Evolutionary conservation across 2,797 vertebrate species (phyloP).

Genomic region (Acipenser oxyrinchus): DNA sequence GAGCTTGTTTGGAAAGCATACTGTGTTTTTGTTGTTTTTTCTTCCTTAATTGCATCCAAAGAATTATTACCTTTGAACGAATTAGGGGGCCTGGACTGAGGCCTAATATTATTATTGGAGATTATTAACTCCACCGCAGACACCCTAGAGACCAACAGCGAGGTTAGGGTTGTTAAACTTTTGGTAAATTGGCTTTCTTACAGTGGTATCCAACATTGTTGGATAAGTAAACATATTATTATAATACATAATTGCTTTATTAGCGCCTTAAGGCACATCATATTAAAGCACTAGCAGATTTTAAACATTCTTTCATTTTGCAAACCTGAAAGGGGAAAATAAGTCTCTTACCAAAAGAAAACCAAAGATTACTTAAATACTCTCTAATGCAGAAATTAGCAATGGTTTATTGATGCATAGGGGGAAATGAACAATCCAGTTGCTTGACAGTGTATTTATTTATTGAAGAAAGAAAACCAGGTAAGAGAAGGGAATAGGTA

Average conservation of each 20-base stretch:
- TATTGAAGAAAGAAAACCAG: too few species aligned
- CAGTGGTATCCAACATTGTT: conserved; percentile 13
- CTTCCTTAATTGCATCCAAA: background rate
- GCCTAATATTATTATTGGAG: conserved; percentile 14
- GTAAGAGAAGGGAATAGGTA: too few species aligned
- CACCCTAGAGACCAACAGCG: background rate
- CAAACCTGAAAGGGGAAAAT: too few species aligned
- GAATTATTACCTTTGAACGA: conserved; percentile 7
- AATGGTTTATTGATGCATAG: too few species aligned
- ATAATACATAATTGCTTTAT: conserved; percentile 26
- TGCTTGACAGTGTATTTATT: too few species aligned
- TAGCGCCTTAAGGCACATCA: conserved; percentile 7
- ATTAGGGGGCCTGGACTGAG: conserved; percentile 4
- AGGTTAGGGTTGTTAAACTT: conserved; percentile 8
- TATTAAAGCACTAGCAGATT: too few species aligned
- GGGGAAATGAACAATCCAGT: too few species aligned
- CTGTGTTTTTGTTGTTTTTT: background rate
- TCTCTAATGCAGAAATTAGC: too few species aligned
- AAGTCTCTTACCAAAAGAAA: too few species aligned
- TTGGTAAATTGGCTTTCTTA: conserved; percentile 16
- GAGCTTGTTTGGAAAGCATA: conserved; percentile 2
- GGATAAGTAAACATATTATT: conserved; percentile 13
- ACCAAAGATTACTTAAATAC: too few species aligned
- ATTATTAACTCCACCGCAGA: conserved; percentile 16
- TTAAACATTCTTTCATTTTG: too few species aligned